phyloP scores from a whole-genome alignment of 2,888 invertebrate species.

The Mimachlamys varia region DNA sequence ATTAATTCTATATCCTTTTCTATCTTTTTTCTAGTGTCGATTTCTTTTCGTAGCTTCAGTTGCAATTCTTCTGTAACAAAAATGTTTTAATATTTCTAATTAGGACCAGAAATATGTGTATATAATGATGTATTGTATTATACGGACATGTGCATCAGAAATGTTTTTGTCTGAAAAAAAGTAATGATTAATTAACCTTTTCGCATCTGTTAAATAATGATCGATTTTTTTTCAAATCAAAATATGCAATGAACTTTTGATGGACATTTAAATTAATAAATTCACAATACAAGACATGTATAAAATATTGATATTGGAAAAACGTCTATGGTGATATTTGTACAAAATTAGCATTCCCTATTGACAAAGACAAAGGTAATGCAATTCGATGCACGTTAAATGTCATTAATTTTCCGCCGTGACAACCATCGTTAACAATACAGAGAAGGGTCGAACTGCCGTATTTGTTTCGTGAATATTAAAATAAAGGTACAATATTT shows the following conservation, averaged over 20 bases:
- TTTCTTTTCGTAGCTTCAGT: conserved; percentile 74
- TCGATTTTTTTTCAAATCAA: conserved; percentile 2
- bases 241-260: background rate
- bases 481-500: background rate
- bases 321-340: background rate
- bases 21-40: conserved; percentile 73
- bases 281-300: background rate
- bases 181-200: background rate
- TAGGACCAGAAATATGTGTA: background rate
- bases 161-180: background rate
- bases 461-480: conserved; percentile 16
- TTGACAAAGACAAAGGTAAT: conserved; percentile 3
- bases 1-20: conserved; percentile 77
- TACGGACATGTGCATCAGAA: too few species aligned
- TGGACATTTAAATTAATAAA: background rate
- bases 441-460: background rate
- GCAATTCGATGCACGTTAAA: conserved; percentile 31
- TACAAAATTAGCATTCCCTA: background rate
- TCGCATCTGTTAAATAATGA: background rate
- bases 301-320: conserved; percentile 25
- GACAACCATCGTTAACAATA: background rate
- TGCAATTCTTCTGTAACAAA: conserved; percentile 76
- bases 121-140: background rate
- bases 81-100: background rate
- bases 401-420: background rate